Conservation (phyloP, 2,113 vertebrate species). For the Hydrolagus affinis region DNA sequence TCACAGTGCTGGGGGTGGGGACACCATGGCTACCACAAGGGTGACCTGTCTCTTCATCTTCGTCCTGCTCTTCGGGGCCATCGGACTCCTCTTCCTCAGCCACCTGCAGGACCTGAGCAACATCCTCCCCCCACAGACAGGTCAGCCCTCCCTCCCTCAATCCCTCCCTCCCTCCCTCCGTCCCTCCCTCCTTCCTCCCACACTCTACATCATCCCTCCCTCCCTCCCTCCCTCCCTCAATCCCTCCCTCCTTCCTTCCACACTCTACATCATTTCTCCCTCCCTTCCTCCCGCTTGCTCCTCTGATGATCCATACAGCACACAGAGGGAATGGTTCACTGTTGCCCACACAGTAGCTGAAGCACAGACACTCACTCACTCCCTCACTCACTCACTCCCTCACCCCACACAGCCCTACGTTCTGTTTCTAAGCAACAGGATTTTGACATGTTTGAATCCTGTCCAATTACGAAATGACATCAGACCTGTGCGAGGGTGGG, state of each 20-base stretch:
- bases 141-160: not conserved
- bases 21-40: not conserved
- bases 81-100: not conserved
- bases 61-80: not conserved
- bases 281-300: too few species aligned
- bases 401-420: not conserved
- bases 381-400: not conserved
- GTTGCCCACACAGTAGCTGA: too few species aligned
- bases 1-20: too few species aligned
- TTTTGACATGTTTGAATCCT: too few species aligned
- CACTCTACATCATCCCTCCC: not conserved
- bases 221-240: not conserved
- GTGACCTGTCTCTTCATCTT: not conserved
- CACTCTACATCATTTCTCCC: too few species aligned
- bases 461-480: too few species aligned
- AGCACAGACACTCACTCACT: not conserved
- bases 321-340: too few species aligned
- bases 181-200: too few species aligned
- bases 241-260: not conserved
- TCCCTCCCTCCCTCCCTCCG: not conserved
- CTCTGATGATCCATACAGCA: too few species aligned
- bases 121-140: not conserved
- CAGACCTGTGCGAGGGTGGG: too few species aligned
- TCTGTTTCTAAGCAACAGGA: too few species aligned
- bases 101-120: not conserved